Conservation (phyloP, 2,113 vertebrate species). For the Aptenodytes patagonicus region DNA sequence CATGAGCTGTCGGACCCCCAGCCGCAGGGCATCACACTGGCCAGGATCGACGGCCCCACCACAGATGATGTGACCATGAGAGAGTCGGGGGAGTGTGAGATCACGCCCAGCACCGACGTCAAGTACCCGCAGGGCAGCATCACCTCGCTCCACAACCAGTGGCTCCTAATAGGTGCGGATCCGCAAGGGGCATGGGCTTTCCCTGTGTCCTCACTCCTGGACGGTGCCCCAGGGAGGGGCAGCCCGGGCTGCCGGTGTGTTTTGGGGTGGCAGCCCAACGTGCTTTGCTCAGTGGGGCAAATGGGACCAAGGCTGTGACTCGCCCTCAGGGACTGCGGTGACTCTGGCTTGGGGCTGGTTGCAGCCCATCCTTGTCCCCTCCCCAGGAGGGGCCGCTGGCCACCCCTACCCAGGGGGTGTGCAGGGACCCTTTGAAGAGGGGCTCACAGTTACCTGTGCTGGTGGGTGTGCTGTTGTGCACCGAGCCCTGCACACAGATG, state of each 20-base stretch:
- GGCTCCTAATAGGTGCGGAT: constrained; percentile 90
- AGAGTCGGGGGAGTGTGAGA: constrained; percentile 86
- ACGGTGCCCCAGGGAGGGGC: fast-evolving
- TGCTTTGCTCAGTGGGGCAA: not conserved
- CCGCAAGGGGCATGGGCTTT: fast-evolving
- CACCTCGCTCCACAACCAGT: constrained; percentile 82
- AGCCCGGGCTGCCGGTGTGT: fast-evolving
- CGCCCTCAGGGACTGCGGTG: fast-evolving
- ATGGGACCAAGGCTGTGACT: not conserved
- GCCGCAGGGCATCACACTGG: constrained; percentile 89
- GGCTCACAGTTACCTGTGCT: fast-evolving
- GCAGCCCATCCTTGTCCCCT: not conserved
- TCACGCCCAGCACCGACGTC: constrained; percentile 88
- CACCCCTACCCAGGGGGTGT: fast-evolving
- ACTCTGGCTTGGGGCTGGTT: not conserved
- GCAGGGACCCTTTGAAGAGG: not conserved
- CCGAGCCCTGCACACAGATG: fast-evolving
- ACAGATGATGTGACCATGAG: constrained; percentile 88
- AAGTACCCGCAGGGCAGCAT: constrained; percentile 89
- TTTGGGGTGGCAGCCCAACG: fast-evolving
- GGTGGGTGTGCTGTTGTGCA: not conserved
- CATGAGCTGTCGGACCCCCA: constrained; percentile 9
- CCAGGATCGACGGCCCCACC: constrained; percentile 83
- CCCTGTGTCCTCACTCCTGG: fast-evolving
- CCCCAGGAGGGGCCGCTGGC: fast-evolving